A percentile compares a stretch with the other conserved stretches of the same genome.
Evolutionary conservation across 2,888 invertebrate species (phyloP).

Genomic region (Aethes cnicana): DNA sequence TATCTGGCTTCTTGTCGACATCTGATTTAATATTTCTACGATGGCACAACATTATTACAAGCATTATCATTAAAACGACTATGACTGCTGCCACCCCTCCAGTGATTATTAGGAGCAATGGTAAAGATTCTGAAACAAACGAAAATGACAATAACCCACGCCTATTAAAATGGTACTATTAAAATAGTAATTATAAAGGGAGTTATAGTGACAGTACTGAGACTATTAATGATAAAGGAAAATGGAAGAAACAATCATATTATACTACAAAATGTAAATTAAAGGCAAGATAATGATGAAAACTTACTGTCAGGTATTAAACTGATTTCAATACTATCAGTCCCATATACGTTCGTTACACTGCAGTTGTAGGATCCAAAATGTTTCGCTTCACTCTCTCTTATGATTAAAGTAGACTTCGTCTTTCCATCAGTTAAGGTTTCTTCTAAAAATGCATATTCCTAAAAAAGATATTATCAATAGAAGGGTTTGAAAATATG

Average conservation of each 20-base stretch:
- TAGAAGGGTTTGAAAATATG: too few relatives aligned
- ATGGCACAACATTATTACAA: slow-evolving; percentile 89
- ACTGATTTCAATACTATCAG: slow-evolving; percentile 90
- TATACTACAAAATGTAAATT: too few relatives aligned
- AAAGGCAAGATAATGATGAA: neutral
- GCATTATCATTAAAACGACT: slow-evolving; percentile 89
- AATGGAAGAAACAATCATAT: too few relatives aligned
- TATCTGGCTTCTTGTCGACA: slow-evolving; percentile 83
- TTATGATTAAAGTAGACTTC: slow-evolving; percentile 92
- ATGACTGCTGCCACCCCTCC: slow-evolving; percentile 89
- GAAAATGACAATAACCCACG: too few relatives aligned
- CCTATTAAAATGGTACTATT: too few relatives aligned
- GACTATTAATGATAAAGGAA: too few relatives aligned
- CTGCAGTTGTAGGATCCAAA: slow-evolving; percentile 97
- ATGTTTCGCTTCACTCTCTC: slow-evolving; percentile 90
- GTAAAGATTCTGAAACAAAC: slow-evolving; percentile 85
- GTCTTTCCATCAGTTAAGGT: slow-evolving; percentile 87
- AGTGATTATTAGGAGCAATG: slow-evolving; percentile 89
- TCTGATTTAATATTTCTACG: slow-evolving; percentile 78
- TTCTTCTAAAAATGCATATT: slow-evolving; percentile 89
- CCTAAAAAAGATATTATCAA: slow-evolving; percentile 61
- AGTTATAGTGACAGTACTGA: too few relatives aligned
- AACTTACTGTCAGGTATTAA: slow-evolving; percentile 94
- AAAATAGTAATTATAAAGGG: too few relatives aligned
- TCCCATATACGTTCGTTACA: slow-evolving; percentile 94